Evolutionary conservation across 2,113 vertebrate species (phyloP).

Genomic region (Syngnathoides biaculeatus): DNA sequence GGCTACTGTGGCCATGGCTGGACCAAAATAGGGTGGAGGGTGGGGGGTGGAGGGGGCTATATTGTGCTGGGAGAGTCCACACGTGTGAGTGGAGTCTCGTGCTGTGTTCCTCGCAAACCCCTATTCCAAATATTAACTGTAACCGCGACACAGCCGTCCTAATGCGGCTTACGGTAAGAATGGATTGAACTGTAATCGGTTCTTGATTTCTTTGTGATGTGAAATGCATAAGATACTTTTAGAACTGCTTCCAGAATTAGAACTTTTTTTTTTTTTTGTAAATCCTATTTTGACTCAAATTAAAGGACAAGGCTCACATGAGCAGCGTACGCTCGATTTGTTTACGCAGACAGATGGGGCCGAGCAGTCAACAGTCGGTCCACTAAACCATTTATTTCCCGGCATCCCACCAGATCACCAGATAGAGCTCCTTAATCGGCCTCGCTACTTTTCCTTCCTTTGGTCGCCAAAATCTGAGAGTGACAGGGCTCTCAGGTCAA

Average conservation of each 20-base stretch:
- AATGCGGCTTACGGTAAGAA: constrained; percentile 32
- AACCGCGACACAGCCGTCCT: constrained; percentile 12
- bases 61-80: constrained; percentile 25
- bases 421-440: constrained; percentile 34
- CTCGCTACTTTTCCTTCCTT: constrained; percentile 8
- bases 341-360: constrained; percentile 60
- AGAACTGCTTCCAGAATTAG: constrained; percentile 48
- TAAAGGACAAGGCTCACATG: constrained; percentile 48
- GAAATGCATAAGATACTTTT: constrained; percentile 50
- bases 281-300: constrained; percentile 45
- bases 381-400: constrained; percentile 12
- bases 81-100: constrained; percentile 39
- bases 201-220: constrained; percentile 32
- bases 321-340: constrained; percentile 39
- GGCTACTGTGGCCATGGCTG: constrained; percentile 22
- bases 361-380: constrained; percentile 32
- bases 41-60: no score
- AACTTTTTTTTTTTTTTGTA: constrained; percentile 34
- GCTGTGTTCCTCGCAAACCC: constrained; percentile 16
- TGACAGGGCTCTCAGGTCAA: constrained; percentile 58
- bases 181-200: constrained; percentile 27
- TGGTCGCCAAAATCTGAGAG: constrained; percentile 36
- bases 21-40: constrained; percentile 13
- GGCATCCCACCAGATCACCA: constrained; percentile 22
- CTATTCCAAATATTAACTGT: constrained; percentile 11